phyloP scores from a whole-genome alignment of 2,888 invertebrate species.

The Tenthredo notha region DNA sequence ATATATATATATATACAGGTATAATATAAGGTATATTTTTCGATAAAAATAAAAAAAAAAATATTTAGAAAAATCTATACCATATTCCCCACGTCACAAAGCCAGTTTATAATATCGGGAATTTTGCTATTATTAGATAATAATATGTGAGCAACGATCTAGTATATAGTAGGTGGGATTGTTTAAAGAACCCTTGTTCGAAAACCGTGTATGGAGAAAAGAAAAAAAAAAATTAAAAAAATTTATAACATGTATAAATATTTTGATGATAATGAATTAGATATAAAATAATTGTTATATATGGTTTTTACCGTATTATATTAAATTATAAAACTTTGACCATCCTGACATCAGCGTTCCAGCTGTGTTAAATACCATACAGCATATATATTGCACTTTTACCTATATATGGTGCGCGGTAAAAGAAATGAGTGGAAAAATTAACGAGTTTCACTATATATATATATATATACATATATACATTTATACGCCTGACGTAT shows the following conservation, averaged over 20 bases:
- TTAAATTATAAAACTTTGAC: no score
- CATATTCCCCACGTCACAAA: neutral
- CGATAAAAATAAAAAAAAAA: no score
- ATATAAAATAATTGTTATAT: no score
- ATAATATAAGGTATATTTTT: neutral
- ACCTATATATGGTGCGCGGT: neutral
- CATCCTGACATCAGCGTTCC: no score
- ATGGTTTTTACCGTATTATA: no score
- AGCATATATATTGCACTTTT: neutral
- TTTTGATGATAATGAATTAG: no score
- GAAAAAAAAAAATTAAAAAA: no score
- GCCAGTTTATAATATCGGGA: neutral
- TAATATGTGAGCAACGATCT: neutral
- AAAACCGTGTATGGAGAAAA: neutral
- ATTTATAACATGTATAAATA: no score
- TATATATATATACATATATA: neutral
- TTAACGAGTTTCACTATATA: constrained; percentile 12
- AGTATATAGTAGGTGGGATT: neutral
- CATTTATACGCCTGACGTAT: neutral
- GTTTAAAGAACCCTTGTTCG: neutral
- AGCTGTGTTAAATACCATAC: no score
- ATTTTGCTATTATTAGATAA: constrained; percentile 13
- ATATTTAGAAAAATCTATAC: neutral
- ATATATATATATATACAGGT: neutral
- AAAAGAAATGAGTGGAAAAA: neutral